Percentiles rank a stretch among this genome's conserved stretches.
Conservation (phyloP, 2,113 vertebrate genomes). For the Carollia perspicillata region DNA sequence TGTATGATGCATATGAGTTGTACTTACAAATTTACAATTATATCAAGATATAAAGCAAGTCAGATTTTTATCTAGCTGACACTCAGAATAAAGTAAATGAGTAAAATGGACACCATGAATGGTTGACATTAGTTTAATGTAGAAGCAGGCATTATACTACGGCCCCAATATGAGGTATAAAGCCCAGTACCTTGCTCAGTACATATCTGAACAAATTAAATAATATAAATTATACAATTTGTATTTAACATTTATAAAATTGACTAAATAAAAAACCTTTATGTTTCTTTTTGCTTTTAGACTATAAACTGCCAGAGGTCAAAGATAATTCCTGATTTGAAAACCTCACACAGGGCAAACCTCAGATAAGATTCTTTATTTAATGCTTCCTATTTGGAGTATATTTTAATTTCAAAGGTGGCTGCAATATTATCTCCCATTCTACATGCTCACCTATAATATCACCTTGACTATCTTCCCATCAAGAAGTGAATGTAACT, state of each 20-base stretch:
- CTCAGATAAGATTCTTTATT: neutral
- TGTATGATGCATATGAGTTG: neutral
- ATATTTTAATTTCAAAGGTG: slow-evolving; percentile 19
- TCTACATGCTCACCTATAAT: neutral
- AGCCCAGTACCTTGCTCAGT: neutral
- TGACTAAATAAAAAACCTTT: slow-evolving; percentile 14
- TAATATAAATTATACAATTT: neutral
- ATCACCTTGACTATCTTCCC: neutral
- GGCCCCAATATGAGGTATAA: neutral
- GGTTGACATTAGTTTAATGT: neutral
- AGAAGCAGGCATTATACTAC: slow-evolving; percentile 5
- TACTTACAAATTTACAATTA: slow-evolving; percentile 18
- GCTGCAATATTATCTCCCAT: neutral
- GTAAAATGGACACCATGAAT: neutral
- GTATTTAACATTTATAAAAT: slow-evolving; percentile 31
- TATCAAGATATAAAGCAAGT: neutral
- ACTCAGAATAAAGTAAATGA: neutral
- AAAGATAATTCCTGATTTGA: slow-evolving; percentile 7
- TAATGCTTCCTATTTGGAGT: slow-evolving; percentile 9
- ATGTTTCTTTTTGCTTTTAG: neutral
- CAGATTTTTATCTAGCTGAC: slow-evolving; percentile 25
- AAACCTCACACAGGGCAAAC: neutral
- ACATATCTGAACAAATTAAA: slow-evolving; percentile 42
- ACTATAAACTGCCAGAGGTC: neutral
- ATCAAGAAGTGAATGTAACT: neutral